A percentile compares a stretch with the other conserved stretches of the same genome.
These are phyloP conservation scores for Blomia tropicalis DNA, from an alignment of 2,888 invertebrate species.

Conservation along the genomic window DNA sequence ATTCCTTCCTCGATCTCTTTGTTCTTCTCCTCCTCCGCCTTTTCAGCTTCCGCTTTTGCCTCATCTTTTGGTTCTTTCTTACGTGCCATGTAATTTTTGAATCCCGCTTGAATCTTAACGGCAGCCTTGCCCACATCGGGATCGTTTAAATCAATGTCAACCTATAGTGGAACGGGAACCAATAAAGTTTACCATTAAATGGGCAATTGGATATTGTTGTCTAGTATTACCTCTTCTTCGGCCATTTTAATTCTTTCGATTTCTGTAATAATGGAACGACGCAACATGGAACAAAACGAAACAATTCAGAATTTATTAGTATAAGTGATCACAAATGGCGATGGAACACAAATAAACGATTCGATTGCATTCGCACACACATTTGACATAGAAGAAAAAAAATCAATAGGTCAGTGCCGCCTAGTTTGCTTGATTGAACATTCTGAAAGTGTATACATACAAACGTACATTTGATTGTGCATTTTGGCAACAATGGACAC, in stretches of 20 bases:
- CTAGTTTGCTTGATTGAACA: no score
- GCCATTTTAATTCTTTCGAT: constrained; percentile 3
- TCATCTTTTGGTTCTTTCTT: constrained; percentile 16
- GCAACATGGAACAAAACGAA: not conserved
- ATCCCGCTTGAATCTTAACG: constrained; percentile 27
- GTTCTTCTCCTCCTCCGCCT: not conserved
- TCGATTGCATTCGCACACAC: no score
- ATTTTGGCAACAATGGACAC: no score
- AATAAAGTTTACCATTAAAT: not conserved
- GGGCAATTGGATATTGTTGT: not conserved
- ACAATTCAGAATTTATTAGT: not conserved
- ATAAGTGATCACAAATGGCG: no score
- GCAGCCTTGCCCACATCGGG: constrained; percentile 28
- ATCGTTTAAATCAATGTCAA: constrained; percentile 27
- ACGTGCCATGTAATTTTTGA: constrained; percentile 26
- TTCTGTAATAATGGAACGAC: not conserved
- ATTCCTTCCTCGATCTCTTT: constrained; percentile 6
- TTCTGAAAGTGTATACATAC: no score
- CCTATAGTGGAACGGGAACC: constrained; percentile 10
- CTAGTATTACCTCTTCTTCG: constrained; percentile 12
- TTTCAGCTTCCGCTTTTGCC: not conserved
- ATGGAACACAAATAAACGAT: no score
- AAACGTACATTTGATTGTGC: no score
- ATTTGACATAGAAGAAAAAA: no score
- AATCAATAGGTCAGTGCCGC: no score